Conservation (phyloP, 2,888 invertebrate species). For the Acrocera orbiculus region DNA sequence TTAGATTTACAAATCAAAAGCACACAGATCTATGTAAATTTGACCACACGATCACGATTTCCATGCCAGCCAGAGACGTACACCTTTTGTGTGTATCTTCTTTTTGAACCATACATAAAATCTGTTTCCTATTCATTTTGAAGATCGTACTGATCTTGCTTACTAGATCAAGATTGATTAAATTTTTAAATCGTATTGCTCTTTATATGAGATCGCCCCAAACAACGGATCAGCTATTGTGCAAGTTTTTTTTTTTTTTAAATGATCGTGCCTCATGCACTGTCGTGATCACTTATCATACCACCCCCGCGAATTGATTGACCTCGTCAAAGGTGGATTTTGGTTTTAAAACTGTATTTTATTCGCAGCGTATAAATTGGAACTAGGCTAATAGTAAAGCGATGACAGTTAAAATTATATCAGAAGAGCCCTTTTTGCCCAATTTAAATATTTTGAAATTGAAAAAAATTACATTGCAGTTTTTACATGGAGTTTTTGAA, state of each 20-base stretch:
- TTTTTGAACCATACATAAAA: neutral
- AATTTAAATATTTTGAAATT: too few species aligned
- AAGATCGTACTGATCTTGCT: conserved; percentile 2
- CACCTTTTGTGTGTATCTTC: conserved; percentile 10
- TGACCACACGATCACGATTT: conserved; percentile 13
- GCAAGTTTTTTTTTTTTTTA: conserved; percentile 1
- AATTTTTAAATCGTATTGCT: conserved; percentile 8
- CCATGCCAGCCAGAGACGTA: conserved; percentile 8
- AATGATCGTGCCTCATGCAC: conserved; percentile 7
- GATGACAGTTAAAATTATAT: too few species aligned
- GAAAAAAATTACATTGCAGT: too few species aligned
- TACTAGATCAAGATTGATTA: conserved; percentile 13
- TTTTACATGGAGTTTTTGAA: too few species aligned
- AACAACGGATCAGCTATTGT: neutral
- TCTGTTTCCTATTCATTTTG: too few species aligned
- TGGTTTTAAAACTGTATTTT: too few species aligned
- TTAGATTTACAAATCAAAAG: too few species aligned
- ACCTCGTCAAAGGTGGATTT: conserved; percentile 6
- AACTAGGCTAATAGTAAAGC: too few species aligned
- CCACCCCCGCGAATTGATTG: conserved; percentile 9
- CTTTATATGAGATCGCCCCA: conserved; percentile 1
- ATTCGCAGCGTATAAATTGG: too few species aligned
- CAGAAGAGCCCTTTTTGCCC: too few species aligned
- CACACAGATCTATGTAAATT: too few species aligned
- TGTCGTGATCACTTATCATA: conserved; percentile 6